These are phyloP conservation scores for Cydia pomonella DNA, from an alignment of 1,140 invertebrate genomes.

Conservation along the genomic window DNA sequence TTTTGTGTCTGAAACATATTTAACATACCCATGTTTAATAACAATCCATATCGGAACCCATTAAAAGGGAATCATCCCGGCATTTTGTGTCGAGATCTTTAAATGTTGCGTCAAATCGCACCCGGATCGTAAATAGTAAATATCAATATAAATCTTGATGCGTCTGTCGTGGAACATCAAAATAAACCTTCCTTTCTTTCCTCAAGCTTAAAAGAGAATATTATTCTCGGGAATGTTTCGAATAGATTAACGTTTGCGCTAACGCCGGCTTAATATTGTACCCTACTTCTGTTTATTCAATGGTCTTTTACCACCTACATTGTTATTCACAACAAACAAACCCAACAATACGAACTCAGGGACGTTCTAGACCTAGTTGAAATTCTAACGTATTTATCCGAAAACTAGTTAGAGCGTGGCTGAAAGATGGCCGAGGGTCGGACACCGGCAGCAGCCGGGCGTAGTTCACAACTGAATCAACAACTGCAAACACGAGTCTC, in stretches of 20 bases:
- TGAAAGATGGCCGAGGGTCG: slow-evolving; percentile 11
- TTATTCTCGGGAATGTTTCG: too few species aligned
- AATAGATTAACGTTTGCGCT: too few species aligned
- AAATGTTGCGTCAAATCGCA: neutral
- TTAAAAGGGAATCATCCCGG: neutral
- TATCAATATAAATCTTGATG: neutral
- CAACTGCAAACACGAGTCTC: slow-evolving; percentile 5
- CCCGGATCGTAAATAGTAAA: neutral
- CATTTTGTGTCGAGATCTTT: too few species aligned
- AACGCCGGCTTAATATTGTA: too few species aligned
- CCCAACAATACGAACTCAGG: neutral
- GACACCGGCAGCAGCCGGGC: neutral
- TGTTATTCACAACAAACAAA: neutral
- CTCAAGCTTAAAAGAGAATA: too few species aligned
- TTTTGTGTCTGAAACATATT: slow-evolving; percentile 18
- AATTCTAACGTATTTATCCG: slow-evolving; percentile 20
- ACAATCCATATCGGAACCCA: too few species aligned
- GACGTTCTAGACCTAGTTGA: neutral
- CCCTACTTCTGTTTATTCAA: too few species aligned
- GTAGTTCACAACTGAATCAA: slow-evolving; percentile 23
- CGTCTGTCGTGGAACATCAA: neutral
- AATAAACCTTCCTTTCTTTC: too few species aligned
- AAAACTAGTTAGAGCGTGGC: slow-evolving; percentile 22
- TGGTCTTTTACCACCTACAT: too few species aligned
- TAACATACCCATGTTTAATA: neutral